Base-by-base conservation (phyloP, 2,797 vertebrate genomes). In the Hirundo rustica region DNA sequence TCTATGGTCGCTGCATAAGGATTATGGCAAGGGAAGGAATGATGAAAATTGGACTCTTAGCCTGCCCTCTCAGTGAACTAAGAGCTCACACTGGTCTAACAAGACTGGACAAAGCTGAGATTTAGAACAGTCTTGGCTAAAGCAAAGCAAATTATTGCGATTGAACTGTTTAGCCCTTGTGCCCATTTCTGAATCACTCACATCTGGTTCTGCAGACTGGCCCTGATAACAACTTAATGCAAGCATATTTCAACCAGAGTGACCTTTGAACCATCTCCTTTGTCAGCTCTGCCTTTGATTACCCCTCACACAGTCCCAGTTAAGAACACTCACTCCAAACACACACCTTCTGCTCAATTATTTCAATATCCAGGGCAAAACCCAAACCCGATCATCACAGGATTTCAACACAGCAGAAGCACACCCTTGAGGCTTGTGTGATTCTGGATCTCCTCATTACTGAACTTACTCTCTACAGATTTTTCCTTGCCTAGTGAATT, bases 261-360 rank as follows among this genome's bases (percentile, higher is more conserved):
- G 47, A 72, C 78, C 75, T 92, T 55, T 68, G 54, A 88, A 61
- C 34, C 55, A n/a, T 80, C 57, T 81, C 58, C 62, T 95, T 92
- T 95, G 72, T 81, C 29, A 36, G 30, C 53, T 92, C 44, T 85
- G 79, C 64, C 70, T 96, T 93, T 96, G 83, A 93, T 84, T 87
- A 84, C 19, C 65, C n/a, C 82, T 90, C 78, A 42, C 47, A 48
- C 6, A 65, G 86, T 29, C 48, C 74, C 47, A 78, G 45, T 27
- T 70, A 89, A 81, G 65, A 80, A 32, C 57, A 45, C n/a, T 94
- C 32, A 70, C 67, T 83, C 80, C 65, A 88, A 85, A 85, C 42
- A 73, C 72, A 58, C n/a, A 45, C 38, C 54, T 72, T 77, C 77
- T 60, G 32, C 77, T 84, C 82, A 83, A 68, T 75, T 83, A 92